phyloP scores from a whole-genome alignment of 2,113 vertebrate species.

The Syrrhaptes paradoxus region DNA sequence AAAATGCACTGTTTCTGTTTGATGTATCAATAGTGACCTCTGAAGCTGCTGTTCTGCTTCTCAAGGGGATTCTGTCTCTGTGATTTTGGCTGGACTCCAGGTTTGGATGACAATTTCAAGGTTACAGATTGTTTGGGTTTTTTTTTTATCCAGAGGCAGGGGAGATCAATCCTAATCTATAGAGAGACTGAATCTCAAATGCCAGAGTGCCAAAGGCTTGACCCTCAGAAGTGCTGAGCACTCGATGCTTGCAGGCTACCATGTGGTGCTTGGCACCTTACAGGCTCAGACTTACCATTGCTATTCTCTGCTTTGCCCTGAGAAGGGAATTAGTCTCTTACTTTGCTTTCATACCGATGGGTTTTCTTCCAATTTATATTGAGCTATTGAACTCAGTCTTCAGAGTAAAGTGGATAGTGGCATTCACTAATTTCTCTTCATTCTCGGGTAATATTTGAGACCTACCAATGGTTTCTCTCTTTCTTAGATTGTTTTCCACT shows the following conservation, averaged over 20 bases:
- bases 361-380: not conserved
- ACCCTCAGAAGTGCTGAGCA: constrained; percentile 14
- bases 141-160: not conserved
- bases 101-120: constrained; percentile 44
- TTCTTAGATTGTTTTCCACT: not conserved
- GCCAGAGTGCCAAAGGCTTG: not conserved
- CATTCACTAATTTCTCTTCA: not conserved
- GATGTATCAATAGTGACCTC: constrained; percentile 7
- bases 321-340: not conserved
- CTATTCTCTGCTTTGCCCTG: not conserved
- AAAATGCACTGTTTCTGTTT: not conserved
- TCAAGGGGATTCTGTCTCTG: constrained; percentile 40
- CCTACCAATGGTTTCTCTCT: not conserved
- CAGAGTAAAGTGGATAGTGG: not conserved
- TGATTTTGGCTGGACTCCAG: constrained; percentile 33
- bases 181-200: constrained; percentile 37
- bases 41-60: constrained; percentile 33
- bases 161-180: constrained; percentile 58
- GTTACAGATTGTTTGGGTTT: constrained; percentile 25
- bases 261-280: not conserved
- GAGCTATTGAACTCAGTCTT: not conserved
- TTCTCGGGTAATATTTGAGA: not conserved
- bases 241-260: not conserved
- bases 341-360: not conserved
- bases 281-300: not conserved